Base-by-base conservation (phyloP, 2,113 vertebrate genomes). In the Nematolebias whitei region DNA sequence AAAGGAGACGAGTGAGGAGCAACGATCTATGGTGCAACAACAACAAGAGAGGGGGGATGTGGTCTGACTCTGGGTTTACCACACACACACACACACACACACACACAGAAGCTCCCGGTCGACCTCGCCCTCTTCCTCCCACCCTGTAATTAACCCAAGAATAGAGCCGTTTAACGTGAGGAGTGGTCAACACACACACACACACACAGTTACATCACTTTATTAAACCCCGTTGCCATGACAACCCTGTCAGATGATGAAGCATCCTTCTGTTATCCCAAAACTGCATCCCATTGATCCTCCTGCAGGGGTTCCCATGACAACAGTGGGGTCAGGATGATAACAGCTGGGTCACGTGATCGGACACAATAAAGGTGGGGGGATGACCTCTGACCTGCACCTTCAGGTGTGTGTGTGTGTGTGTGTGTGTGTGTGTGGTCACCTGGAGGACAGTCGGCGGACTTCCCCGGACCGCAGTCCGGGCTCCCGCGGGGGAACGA, bases 381-480 rank as follows among this genome's bases (percentile, higher is more conserved):
- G 44, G 2, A 38, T 15, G 80, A 78, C 77, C 79, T 22, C 29
- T 57, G 62, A n/a, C 52, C 63, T 8, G 23, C 26, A 9, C 23
- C 54, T 4, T 12, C 62, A 60, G 44, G 19, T 55, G 54, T 5
- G 65, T 2, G 23, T n/a, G 52, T 38, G 26, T 12, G 51, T 32
- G 2, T 26, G 1, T n/a, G 50, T 0, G 20, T 41, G 38, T n/a
- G n/a, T n/a, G n/a, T n/a, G n/a, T n/a, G n/a, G 79, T 90, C 92
- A 94, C 94, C 94, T 86, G 92, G 84, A 54, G 92, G 84, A 54
- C 94, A 94, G 80, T 91, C 92, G 70, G 62, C 12, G 77, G 47
- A 40, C 90, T 91, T 85, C 76, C 91, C 74, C 77, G 78, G 87
- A 76, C 91, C 90, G 44, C 91, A 93, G 52, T 87, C 82, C 57